Base-by-base conservation (phyloP, 1,140 invertebrate genomes). In the Saccostrea cuccullata region DNA sequence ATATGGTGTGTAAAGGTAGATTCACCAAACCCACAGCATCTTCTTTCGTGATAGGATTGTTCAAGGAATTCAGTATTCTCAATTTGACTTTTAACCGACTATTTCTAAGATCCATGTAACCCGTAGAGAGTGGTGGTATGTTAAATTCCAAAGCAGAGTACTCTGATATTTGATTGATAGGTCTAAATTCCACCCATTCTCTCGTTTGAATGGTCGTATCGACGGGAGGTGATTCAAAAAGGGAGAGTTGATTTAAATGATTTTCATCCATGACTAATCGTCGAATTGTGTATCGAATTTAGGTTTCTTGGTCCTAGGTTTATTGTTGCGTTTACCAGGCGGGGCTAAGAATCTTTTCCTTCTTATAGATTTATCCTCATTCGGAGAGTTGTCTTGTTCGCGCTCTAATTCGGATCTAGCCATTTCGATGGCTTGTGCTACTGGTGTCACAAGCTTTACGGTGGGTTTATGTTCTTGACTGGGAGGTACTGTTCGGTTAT, bases 121-220 rank as follows among this genome's bases (percentile, higher is more conserved):
- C 73, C 56, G 73, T 67, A 3, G 88, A 83, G 58, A 86, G 88
- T 13, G 84, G 40, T 5, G 82, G 56, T 55, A 89, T 84, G 58
- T 86, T 55, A 58, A 89, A 89, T 60, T 89, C 88, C 11, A 86
- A n/a, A 55, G 83, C 83, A 82, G 89, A 26, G 20, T 36, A 17
- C 55, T 47, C 73, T 1, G 55, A 83, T 3, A 87, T 30, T 86
- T 89, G 86, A 87, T 87, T 89, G 55, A 87, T 82, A n/a, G 88
- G 88, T 55, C 85, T 60, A 67, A 82, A 87, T 64, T 55, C 77
- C 15, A 89, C 70, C 86, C 88, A 89, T 84, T 89, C 88, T 82
- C 83, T 89, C 6, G 40, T 56, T 60, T n/a, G 23, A n/a, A 84
- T 56, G n/a, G 47, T 56, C 9, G 86, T 67, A 36, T 85, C 47